A percentile compares a stretch with the other conserved stretches of the same genome.
These are phyloP conservation scores for Philopedon plagiatum DNA, from an alignment of 2,888 invertebrate genomes.

Conservation along the genomic window DNA sequence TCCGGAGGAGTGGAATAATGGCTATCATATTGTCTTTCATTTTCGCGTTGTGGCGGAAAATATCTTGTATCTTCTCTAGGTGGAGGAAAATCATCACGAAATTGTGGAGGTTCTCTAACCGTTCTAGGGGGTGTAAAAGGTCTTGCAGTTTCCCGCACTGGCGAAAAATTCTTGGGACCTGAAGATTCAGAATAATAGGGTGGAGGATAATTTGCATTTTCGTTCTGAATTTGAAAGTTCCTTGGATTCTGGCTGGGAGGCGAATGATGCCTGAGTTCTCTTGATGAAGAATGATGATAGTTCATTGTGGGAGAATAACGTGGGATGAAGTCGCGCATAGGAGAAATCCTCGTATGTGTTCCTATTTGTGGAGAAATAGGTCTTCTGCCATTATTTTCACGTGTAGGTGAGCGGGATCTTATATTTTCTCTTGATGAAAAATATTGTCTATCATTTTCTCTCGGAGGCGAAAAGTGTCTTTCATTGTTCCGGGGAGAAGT, in stretches of 20 bases:
- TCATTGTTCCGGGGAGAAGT: not conserved
- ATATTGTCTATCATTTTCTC: not conserved
- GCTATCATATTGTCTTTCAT: not conserved
- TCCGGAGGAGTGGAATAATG: not conserved
- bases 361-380: conserved; percentile 3
- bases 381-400: not conserved
- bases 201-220: not conserved
- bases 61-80: not conserved
- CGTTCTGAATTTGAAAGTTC: not conserved
- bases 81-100: not conserved
- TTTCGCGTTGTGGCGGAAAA: not conserved
- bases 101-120: not conserved
- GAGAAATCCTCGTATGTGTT: not conserved
- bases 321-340: not conserved
- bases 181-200: not conserved
- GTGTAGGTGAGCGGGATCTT: not conserved
- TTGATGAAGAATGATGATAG: not conserved
- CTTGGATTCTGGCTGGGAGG: not conserved
- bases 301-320: not conserved
- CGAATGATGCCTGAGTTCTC: not conserved
- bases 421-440: not conserved
- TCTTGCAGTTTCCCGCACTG: not conserved
- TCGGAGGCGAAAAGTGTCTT: not conserved
- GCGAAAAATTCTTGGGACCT: not conserved
- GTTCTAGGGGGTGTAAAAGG: not conserved